Evolutionary conservation across 2,113 vertebrate genomes (phyloP), one percentile per base, ranked within the genome.

Genomic region (Fregetta grallaria): DNA sequence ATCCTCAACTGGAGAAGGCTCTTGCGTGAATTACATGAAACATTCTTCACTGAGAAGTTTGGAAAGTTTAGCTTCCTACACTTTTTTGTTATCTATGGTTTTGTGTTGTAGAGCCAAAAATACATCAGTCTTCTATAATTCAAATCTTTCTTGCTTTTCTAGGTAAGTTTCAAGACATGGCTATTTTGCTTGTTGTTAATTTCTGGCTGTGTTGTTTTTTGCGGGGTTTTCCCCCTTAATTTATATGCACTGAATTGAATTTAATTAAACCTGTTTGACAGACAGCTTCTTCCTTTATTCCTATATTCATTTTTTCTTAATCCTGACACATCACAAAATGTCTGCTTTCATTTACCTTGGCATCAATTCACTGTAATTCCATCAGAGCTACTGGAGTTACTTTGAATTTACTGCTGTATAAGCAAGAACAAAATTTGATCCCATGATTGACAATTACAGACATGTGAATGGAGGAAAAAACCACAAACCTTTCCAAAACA

Each of bases 191-290:
- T 77, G 25, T 50, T 90, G 40, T 47, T 94, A 91, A 84, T 94
- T 96, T 95, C 86, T 61, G 45, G 21, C 42, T 92, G 52, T 59
- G 58, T 23, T 94, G 27, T 17, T 26, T 80, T 81, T 14, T 6
- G 2, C 1, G 4, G 4, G 6, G 36, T 38, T 42, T 9, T 0
- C 2, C 16, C 21, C 15, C 15, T 56, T 72, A 81, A 84, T 92
- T 79, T 91, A 14, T 66, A 75, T 80, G 73, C 38, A 88, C 72
- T 77, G 29, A 92, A 85, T 74, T 85, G 61, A 79, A 49, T 94
- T 95, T 91, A 95, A 96, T 96, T 95, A 97, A 89, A 63, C 45
- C 21, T 89, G 21, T 53, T 89, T 97, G 87, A 94, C n/a, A 84
- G 85, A 82, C 56, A 9, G 56, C 25, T 94, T 86, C 32, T 90